phyloP scores from a whole-genome alignment of 2,797 vertebrate genomes.

The Parauchenoglanis punctatus region DNA sequence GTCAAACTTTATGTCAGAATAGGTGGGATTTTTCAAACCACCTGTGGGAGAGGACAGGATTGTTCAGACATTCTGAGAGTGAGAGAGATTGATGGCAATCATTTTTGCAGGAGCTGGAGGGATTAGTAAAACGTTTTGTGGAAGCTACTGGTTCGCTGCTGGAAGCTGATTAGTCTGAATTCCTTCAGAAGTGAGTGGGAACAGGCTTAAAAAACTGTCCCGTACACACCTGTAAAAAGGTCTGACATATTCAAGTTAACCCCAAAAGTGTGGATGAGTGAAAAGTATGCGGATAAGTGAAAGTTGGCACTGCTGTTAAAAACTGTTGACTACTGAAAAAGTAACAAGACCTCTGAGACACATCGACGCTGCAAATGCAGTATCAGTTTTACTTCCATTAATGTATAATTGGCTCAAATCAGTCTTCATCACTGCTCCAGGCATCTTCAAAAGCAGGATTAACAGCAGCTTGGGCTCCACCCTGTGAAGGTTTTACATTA shows the following conservation, averaged over 20 bases:
- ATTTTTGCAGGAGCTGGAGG: not conserved
- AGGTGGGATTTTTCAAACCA: not conserved
- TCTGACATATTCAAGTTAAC: not conserved
- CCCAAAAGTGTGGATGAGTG: not conserved
- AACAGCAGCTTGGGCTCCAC: slow-evolving; percentile 64
- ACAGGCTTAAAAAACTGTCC: not conserved
- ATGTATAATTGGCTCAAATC: slow-evolving; percentile 49
- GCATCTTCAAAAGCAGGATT: slow-evolving; percentile 87
- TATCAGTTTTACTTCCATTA: not conserved
- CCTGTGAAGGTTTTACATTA: slow-evolving; percentile 59
- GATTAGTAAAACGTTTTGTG: not conserved
- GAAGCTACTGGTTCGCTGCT: no score
- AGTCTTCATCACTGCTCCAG: slow-evolving; percentile 95
- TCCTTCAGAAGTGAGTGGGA: not conserved
- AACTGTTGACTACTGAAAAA: not conserved
- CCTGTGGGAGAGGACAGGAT: not conserved
- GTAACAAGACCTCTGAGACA: not conserved
- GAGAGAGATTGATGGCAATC: not conserved
- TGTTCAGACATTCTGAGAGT: not conserved
- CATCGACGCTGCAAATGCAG: not conserved
- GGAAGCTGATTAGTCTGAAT: no score
- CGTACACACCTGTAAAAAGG: not conserved
- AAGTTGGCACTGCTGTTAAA: not conserved
- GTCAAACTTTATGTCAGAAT: not conserved
- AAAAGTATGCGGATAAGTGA: not conserved